These are phyloP conservation scores for Incurvaria masculella DNA, from an alignment of 2,888 invertebrate species.

Conservation along the genomic window DNA sequence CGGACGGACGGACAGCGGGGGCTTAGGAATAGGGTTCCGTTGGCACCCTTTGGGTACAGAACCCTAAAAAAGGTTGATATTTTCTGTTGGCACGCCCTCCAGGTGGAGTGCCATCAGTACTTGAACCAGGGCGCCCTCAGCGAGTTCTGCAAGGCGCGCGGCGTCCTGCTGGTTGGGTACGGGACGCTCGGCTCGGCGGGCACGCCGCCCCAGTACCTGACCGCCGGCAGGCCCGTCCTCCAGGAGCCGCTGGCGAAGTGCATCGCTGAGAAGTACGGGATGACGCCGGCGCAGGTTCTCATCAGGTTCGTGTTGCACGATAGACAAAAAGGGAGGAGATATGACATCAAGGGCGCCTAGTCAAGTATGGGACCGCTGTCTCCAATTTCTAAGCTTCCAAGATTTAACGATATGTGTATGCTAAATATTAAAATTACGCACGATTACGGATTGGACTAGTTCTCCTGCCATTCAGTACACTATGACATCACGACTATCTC, in stretches of 20 bases:
- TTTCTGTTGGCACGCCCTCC: too few relatives aligned
- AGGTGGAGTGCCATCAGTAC: constrained; percentile 82
- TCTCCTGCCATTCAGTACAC: neutral
- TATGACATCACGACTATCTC: neutral
- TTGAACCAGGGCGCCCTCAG: constrained; percentile 65
- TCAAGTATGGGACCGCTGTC: too few relatives aligned
- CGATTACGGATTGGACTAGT: neutral
- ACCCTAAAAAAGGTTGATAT: too few relatives aligned
- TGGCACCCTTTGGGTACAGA: too few relatives aligned
- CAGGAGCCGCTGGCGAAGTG: constrained; percentile 65
- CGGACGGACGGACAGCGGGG: too few relatives aligned
- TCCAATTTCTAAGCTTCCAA: neutral
- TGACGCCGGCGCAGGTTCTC: constrained; percentile 32
- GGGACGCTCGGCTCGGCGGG: constrained; percentile 77
- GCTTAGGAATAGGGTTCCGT: too few relatives aligned
- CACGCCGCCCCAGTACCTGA: constrained; percentile 63
- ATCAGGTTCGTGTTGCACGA: constrained; percentile 26
- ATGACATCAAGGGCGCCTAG: too few relatives aligned
- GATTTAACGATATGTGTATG: too few relatives aligned
- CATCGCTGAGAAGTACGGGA: constrained; percentile 32
- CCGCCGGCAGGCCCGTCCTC: constrained; percentile 59
- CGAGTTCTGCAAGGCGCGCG: constrained; percentile 61
- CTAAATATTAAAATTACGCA: too few relatives aligned
- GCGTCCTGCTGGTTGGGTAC: constrained; percentile 70
- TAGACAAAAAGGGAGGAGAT: neutral